Percentiles rank a stretch among this genome's conserved stretches.
These are phyloP conservation scores for Acestrorhynchus altus DNA, from an alignment of 2,797 vertebrate species.

Conservation along the genomic window DNA sequence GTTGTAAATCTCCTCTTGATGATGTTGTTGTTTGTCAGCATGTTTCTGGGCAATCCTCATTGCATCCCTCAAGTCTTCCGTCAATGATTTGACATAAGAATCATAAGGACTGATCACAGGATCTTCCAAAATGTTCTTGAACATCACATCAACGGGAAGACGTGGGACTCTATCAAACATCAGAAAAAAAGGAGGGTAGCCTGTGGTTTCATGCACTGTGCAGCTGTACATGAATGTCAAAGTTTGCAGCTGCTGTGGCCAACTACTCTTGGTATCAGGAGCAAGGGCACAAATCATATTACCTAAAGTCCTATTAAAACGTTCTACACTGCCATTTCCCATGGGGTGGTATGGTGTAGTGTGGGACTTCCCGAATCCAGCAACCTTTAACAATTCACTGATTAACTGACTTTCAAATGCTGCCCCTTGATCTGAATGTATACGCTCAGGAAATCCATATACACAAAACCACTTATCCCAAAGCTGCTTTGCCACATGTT, in stretches of 20 bases:
- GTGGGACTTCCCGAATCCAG: neutral
- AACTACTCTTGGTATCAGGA: conserved; percentile 16
- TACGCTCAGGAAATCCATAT: conserved; percentile 25
- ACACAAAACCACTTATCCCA: no score
- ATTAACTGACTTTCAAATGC: neutral
- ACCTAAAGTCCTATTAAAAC: neutral
- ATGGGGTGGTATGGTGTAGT: no score
- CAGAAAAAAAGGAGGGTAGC: neutral
- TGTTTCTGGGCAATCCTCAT: no score
- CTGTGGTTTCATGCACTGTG: neutral
- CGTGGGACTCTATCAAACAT: neutral
- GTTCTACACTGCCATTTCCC: neutral
- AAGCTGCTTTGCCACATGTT: neutral
- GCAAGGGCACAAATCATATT: neutral
- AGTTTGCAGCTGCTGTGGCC: neutral
- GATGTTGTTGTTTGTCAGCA: no score
- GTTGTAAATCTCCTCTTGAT: no score
- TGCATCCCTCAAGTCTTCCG: no score
- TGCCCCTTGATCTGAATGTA: conserved; percentile 20
- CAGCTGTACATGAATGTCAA: conserved; percentile 10
- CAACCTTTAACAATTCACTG: neutral
- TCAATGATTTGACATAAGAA: no score
- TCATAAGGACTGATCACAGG: no score
- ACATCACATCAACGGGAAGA: conserved; percentile 25
- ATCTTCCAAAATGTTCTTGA: conserved; percentile 28